Conservation (phyloP, 2,113 vertebrate species). For the Sminthopsis crassicaudata region DNA sequence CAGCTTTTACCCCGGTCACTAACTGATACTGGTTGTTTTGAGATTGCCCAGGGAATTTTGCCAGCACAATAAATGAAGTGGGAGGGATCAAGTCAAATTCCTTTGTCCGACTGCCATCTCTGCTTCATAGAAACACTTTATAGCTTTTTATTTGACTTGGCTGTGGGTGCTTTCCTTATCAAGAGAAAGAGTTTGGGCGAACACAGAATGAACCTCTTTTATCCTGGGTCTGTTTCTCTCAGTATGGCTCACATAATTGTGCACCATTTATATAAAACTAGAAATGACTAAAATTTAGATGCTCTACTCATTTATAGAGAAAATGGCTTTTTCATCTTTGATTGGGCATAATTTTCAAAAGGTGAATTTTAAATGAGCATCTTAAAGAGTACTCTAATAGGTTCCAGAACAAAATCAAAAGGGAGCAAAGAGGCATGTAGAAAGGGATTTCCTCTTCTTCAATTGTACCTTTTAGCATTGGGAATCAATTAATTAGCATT, state of each 20-base stretch:
- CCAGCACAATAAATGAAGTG: constrained; percentile 73
- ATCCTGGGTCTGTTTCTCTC: constrained; percentile 49
- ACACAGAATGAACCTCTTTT: constrained; percentile 49
- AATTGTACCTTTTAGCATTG: no score
- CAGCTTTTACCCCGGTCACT: constrained; percentile 52
- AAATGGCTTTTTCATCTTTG: not conserved
- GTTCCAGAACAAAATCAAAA: no score
- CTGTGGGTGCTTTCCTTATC: constrained; percentile 62
- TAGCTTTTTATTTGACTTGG: constrained; percentile 64
- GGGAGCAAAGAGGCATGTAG: no score
- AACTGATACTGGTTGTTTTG: constrained; percentile 60
- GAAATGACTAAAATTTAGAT: constrained; percentile 37
- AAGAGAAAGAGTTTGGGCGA: constrained; percentile 37
- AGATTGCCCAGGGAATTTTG: constrained; percentile 69
- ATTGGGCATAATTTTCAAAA: not conserved
- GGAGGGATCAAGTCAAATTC: constrained; percentile 60
- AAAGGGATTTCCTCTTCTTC: no score
- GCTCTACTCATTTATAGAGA: not conserved
- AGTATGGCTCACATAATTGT: constrained; percentile 40
- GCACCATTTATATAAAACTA: constrained; percentile 54
- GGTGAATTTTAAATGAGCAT: no score
- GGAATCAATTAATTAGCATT: no score
- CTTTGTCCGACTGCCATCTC: constrained; percentile 61
- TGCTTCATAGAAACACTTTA: constrained; percentile 61
- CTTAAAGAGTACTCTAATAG: no score